Evolutionary conservation across 2,113 vertebrate genomes (phyloP).

Genomic region (Dicentrarchus labrax): DNA sequence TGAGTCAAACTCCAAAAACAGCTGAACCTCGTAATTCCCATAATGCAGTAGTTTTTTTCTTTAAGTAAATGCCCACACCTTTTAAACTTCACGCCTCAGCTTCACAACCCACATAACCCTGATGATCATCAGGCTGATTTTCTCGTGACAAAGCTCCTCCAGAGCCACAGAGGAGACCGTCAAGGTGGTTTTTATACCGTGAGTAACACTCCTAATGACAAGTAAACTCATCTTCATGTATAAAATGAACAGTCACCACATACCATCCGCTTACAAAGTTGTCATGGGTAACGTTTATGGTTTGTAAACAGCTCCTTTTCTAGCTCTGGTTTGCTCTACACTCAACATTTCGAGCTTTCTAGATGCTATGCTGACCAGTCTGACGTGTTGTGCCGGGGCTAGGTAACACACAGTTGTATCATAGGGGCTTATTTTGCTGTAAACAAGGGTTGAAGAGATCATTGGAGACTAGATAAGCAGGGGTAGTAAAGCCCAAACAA

Average conservation of each 20-base stretch:
- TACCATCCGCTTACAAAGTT: not conserved
- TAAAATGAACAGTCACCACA: not conserved
- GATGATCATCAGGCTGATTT: not conserved
- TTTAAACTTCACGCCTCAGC: not conserved
- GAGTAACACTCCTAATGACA: not conserved
- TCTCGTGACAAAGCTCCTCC: not conserved
- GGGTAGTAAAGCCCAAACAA: not conserved
- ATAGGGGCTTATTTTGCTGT: not conserved
- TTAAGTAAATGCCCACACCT: not conserved
- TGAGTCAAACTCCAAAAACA: not conserved
- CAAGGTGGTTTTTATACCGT: not conserved
- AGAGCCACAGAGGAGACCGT: not conserved
- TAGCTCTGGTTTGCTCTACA: no score
- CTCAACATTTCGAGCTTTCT: no score
- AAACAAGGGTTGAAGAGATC: not conserved
- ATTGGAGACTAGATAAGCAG: not conserved
- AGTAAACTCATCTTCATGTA: not conserved
- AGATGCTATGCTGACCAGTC: not conserved
- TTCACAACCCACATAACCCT: no score
- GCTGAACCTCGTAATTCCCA: not conserved
- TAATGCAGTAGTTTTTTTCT: not conserved
- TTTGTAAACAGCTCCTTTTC: no score
- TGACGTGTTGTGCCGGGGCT: not conserved
- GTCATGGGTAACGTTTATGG: no score
- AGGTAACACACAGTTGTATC: not conserved